Evolutionary conservation across 2,113 vertebrate species (phyloP), one percentile per base, ranked within the genome.

Genomic region (Formicarius rufipectus): DNA sequence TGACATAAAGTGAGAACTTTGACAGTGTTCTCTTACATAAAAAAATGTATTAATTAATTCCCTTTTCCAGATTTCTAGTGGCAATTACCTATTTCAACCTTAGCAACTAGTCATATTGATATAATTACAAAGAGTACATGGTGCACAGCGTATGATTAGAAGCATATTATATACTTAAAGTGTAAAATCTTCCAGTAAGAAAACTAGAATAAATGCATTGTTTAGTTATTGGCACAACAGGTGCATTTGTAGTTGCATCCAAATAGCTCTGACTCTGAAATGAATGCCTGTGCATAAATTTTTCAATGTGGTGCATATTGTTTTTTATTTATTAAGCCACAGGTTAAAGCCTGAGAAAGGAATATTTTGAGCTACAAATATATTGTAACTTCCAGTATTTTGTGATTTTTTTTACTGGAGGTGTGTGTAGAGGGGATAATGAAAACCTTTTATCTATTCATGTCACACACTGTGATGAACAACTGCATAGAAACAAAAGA

Each of bases 31-130:
- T 94, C 69, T 95, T 93, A 89, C 56, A 52, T 84, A 93, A 83
- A 4, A 1, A 95, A 96, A 73, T 56, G 33, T 47, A 89, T 90
- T 95, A 97, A 96, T 95, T 90, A 94, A 91, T 91, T 94, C 77
- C 40, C 44, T 95, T 92, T 84, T 59, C 39, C 33, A 56, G 83
- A 76, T 96, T 93, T 94, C 90, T 94, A 42, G 67, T 62, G 85
- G 58, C 75, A 96, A 78, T 95, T 96, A 83, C 63, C 58, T 89
- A 90, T 93, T 97, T 96, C 84, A 96, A 40, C 77, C 62, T 87
- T 84, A 94, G 66, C 59, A 93, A 58, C 79, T 76, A 88, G 30
- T 95, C 72, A 89, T 76, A 80, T 80, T 95, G 96, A 31, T 59
- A 72, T 87, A 96, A 93, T 97, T 94, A 88, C 58, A 66, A 94